Evolutionary conservation across 2,888 invertebrate species (phyloP), one percentile per base, ranked within the genome.

Genomic region (Antheraea yamamai): DNA sequence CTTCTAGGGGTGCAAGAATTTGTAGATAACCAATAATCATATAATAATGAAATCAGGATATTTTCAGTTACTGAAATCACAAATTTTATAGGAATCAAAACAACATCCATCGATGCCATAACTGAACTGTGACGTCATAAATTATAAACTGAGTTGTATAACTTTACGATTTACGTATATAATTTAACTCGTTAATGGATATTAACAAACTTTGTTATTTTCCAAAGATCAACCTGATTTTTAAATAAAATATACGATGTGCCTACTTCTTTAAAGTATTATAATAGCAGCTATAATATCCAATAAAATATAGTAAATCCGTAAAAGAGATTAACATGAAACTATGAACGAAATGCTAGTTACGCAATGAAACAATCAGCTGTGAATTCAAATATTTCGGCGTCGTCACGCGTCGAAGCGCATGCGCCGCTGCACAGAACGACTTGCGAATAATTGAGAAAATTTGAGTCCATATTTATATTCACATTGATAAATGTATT

Each of bases 321-420:
- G 75, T 73, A 30, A 58, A 39, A 66, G 35, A 73, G 68, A 39
- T 39, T 73, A 76, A 72, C 66, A 58, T 73, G 77, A 78, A 79
- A 81, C 81, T 80, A 80, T 80, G 81, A 82, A 80, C 79, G 77
- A 76, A 79, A 80, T 80, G 76, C 76, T 64, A 76, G 75, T 81
- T 81, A 79, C 77, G 78, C 72, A 76, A 80, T 68, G 23, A 30
- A 70, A 64, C 78, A 84, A 85, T 86, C 86, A 84, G 83, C 80
- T 81, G 81, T 75, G 79, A 79, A 83, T 84, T 83, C 83, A 83
- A 86, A 86, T 79, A 85, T 85, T 87, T 86, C 82, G 85, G 82
- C 76, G 81, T 77, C 79, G 89, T 87, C 81, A 88, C 88, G 89
- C 89, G 88, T 88, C 82, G 82, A 75, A 77, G 75, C 51, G 16